Evolutionary conservation across 2,113 vertebrate genomes (phyloP).

Genomic region (Bos indicus): DNA sequence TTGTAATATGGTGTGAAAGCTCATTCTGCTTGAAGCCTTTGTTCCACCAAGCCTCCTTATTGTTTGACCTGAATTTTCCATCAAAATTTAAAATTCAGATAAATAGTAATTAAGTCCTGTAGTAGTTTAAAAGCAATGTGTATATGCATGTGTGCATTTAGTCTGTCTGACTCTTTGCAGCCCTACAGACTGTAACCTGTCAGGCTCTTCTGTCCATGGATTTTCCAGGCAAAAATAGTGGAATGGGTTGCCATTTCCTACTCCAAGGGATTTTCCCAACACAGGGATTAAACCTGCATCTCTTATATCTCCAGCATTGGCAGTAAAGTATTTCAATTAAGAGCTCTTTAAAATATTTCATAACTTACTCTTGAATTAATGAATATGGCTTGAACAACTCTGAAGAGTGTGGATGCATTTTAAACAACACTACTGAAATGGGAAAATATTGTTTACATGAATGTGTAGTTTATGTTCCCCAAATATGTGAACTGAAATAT

Average conservation of each 20-base stretch:
- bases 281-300: background rate
- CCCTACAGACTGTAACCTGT: background rate
- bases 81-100: constrained; percentile 21
- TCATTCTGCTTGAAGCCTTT: constrained; percentile 20
- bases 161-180: background rate
- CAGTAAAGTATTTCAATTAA: background rate
- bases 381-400: background rate
- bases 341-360: background rate
- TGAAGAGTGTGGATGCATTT: background rate
- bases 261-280: background rate
- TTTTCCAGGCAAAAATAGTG: background rate
- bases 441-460: background rate
- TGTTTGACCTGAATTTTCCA: background rate
- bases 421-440: constrained; percentile 15
- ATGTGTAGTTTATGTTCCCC: background rate
- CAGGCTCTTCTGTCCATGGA: background rate
- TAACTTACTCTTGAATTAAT: background rate
- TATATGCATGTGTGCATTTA: background rate
- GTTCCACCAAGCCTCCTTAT: background rate
- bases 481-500: background rate
- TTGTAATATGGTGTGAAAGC: background rate
- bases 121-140: background rate
- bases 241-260: background rate
- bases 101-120: background rate
- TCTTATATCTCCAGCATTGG: background rate